phyloP scores from a whole-genome alignment of 2,113 vertebrate species.

The Pseudois nayaur region DNA sequence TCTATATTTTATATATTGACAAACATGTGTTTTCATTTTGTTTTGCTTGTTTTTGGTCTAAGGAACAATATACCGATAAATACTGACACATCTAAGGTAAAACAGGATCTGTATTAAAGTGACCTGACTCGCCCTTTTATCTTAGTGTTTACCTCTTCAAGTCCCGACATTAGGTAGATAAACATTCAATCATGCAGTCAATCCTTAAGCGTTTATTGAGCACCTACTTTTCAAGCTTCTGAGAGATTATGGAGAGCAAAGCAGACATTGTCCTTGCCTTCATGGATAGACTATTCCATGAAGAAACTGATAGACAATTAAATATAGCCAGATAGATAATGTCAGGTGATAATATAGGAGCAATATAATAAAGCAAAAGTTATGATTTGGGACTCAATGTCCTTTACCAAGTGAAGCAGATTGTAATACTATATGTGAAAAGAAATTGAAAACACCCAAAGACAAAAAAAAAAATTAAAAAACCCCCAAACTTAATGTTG shows the following conservation, averaged over 20 bases:
- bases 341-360: not conserved
- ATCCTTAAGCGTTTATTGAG: not conserved
- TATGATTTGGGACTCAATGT: not conserved
- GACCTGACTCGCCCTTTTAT: not conserved
- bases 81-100: not conserved
- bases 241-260: not conserved
- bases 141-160: not conserved
- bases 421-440: not conserved
- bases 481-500: not conserved
- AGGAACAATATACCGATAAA: not conserved
- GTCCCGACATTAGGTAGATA: not conserved
- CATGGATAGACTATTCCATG: not conserved
- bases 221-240: not conserved
- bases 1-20: not conserved
- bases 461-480: not conserved
- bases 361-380: not conserved
- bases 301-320: not conserved
- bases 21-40: not conserved
- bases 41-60: not conserved
- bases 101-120: not conserved
- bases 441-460: not conserved
- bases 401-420: not conserved
- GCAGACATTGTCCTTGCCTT: not conserved
- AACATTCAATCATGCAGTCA: not conserved
- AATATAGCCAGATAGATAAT: not conserved